Percentiles rank a stretch among this genome's conserved stretches.
These are phyloP conservation scores for human (Homo sapiens) DNA, from an alignment of 2,113 vertebrate genomes.

Conservation along the genomic window GRCh38 chr7:102095501-102096000, in stretches of 20 bases:
- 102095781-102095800: slow-evolving; percentile 82
- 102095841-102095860: slow-evolving; percentile 4
- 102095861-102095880: neutral
- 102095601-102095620: slow-evolving; percentile 78
- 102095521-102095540: slow-evolving; percentile 81
- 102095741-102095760: slow-evolving; percentile 87
- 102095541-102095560: slow-evolving; percentile 77
- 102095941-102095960: neutral
- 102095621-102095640: slow-evolving; percentile 87
- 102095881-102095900: slow-evolving; percentile 68
- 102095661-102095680: slow-evolving; percentile 86
- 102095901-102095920: neutral
- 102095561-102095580: slow-evolving; percentile 80
- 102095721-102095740: slow-evolving; percentile 87
- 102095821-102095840: slow-evolving; percentile 5
- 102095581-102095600: slow-evolving; percentile 77
- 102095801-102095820: slow-evolving; percentile 77
- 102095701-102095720: slow-evolving; percentile 84
- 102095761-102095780: slow-evolving; percentile 86
- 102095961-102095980: neutral
- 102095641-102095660: slow-evolving; percentile 87
- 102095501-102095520: slow-evolving; percentile 69
- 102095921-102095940: neutral
- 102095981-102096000: neutral
- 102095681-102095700: slow-evolving; percentile 86